Base-by-base conservation (phyloP, 2,113 vertebrate species). In the Poeciliopsis retropinna region DNA sequence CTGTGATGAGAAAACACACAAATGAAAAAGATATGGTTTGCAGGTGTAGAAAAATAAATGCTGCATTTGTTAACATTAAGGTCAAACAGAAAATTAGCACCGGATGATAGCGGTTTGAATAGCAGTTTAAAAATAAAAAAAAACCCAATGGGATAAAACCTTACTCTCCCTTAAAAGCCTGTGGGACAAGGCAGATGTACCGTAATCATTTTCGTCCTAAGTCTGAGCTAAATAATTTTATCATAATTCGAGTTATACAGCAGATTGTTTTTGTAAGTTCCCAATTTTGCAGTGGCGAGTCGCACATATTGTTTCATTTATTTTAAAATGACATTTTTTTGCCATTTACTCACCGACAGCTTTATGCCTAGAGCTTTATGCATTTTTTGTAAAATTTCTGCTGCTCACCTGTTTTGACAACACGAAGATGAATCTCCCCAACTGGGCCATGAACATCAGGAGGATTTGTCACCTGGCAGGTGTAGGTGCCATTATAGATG, bases 381-480 rank as follows among this genome's bases (percentile, higher is more conserved):
- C 39, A 47, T 9, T 30, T 31, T 37, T 30, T 28, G 17, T 25
- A 34, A 39, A 62, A 65, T 29, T 22, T 8, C 61, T 29, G 31
- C 13, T 19, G 1, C 89, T 75, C 19, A 95, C 95, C 95, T 94
- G 94, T 91, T 34, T 83, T 76, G 73, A 95, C 97, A 0, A 99
- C 97, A 0, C 89, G 93, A 19, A 99, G 94, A 0, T 80, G 80
- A 82, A 97, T 94, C 82, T 96, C 92, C 22, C 97, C 98, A 0
- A 95, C 79, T 0, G 88, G 74, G 27, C 97, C 97, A 0, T 96
- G 94, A 0, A 96, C 95, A 0, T 99, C 98, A 0, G 97, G 98
- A 0, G 96, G 95, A 87, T 99, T 99, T 89, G 95, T 96, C 75
- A 99, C 96, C 81, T 96, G 96, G 83, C 98, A 99, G 73, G 90